A percentile compares a stretch with the other conserved stretches of the same genome.
Conservation (phyloP, 2,113 vertebrate genomes). For the Cephalopholis sonnerati region DNA sequence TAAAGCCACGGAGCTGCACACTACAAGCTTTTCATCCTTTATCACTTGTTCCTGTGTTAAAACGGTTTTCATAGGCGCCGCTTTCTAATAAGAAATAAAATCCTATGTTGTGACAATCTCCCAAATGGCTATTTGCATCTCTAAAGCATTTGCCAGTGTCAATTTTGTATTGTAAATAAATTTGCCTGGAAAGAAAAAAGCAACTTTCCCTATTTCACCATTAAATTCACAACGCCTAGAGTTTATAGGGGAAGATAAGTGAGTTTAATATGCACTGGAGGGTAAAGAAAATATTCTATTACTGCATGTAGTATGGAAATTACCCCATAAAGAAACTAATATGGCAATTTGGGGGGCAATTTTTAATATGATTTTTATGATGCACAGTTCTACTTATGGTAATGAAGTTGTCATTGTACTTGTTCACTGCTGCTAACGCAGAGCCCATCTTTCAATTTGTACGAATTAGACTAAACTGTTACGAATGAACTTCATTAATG, state of each 20-base stretch:
- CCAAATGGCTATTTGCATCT: constrained; percentile 34
- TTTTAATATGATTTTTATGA: constrained; percentile 99
- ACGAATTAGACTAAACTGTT: constrained; percentile 88
- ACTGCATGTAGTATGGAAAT: constrained; percentile 97
- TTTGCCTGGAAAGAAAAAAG: constrained; percentile 63
- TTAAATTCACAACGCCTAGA: constrained; percentile 89
- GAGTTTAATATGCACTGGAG: constrained; percentile 99
- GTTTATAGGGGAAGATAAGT: constrained; percentile 99
- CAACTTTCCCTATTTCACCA: constrained; percentile 75
- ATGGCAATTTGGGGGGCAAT: constrained; percentile 98
- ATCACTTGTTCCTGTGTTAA: constrained; percentile 15
- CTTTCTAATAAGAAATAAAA: constrained; percentile 33
- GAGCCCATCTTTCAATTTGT: constrained; percentile 93
- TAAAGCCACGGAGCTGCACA: constrained; percentile 32
- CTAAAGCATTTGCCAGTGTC: constrained; percentile 32
- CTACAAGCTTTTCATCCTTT: constrained; percentile 21
- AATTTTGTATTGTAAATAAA: constrained; percentile 61
- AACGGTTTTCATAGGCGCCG: constrained; percentile 13
- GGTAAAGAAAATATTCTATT: constrained; percentile 99
- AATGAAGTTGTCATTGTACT: constrained; percentile 99
- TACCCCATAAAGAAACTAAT: constrained; percentile 99
- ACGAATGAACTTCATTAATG: constrained; percentile 89
- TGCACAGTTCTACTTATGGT: constrained; percentile 98
- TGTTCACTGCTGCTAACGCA: constrained; percentile 95
- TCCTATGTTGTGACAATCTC: constrained; percentile 13